A percentile compares a stretch with the other conserved stretches of the same genome.
These are phyloP conservation scores for Sorex maritimensis DNA, from an alignment of 2,797 vertebrate genomes.

Conservation along the genomic window DNA sequence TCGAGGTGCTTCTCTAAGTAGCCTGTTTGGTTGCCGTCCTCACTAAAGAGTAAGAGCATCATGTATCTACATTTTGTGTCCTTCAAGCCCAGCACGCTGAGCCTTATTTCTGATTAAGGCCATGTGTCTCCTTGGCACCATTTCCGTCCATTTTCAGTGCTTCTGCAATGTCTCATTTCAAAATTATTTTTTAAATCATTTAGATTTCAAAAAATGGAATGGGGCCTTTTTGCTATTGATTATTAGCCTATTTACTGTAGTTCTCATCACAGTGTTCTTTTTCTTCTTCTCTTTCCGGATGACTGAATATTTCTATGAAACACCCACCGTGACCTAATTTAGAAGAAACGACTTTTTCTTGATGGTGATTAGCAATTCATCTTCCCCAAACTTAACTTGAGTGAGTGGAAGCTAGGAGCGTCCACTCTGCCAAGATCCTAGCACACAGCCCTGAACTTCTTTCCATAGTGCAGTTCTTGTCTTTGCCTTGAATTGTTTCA, in stretches of 20 bases:
- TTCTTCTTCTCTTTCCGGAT: neutral
- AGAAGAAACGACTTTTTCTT: neutral
- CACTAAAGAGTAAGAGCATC: too few relatives aligned
- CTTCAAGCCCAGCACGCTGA: neutral
- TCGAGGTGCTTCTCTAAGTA: too few relatives aligned
- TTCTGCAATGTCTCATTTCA: neutral
- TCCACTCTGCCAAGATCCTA: constrained; percentile 8
- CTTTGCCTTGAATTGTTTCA: constrained; percentile 10
- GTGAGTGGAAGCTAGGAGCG: neutral
- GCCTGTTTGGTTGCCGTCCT: too few relatives aligned
- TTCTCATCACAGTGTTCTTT: neutral
- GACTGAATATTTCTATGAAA: neutral
- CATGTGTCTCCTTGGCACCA: neutral
- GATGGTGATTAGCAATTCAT: neutral
- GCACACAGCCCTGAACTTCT: constrained; percentile 22
- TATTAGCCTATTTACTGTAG: neutral
- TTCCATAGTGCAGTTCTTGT: neutral
- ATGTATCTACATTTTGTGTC: neutral
- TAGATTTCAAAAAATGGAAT: neutral
- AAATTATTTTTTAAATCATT: neutral
- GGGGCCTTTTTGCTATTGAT: neutral
- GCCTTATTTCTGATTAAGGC: neutral
- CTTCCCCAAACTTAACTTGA: neutral
- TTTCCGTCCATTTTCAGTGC: too few relatives aligned
- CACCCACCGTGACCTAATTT: neutral